These are phyloP conservation scores for Tolmerus cingulatus DNA, from an alignment of 2,888 invertebrate species.

Conservation along the genomic window DNA sequence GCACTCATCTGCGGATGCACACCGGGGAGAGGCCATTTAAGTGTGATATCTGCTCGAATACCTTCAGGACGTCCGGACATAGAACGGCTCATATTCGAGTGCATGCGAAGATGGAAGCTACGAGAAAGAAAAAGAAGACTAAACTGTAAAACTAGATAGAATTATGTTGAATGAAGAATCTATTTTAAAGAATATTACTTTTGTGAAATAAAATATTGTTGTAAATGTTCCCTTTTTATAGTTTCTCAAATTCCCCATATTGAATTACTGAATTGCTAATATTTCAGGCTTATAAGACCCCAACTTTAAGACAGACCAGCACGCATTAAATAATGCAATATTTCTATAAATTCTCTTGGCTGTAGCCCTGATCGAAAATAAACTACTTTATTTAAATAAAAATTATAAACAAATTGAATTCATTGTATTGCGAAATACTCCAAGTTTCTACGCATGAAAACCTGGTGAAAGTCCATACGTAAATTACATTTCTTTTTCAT, in stretches of 20 bases:
- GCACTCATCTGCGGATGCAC: conserved; percentile 56
- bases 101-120: conserved; percentile 27
- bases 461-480: conserved; percentile 59
- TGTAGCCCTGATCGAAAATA: not conserved
- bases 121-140: not conserved
- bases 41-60: conserved; percentile 53
- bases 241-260: not conserved
- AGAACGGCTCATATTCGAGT: conserved; percentile 53
- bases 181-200: not conserved
- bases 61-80: conserved; percentile 58
- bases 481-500: conserved; percentile 58
- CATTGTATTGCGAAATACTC: not conserved
- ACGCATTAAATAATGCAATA: too few species aligned
- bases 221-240: not conserved
- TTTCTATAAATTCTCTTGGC: not conserved
- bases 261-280: too few species aligned
- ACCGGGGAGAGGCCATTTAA: conserved; percentile 56
- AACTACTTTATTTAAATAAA: not conserved
- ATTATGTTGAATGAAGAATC: not conserved
- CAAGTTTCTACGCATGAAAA: conserved; percentile 52
- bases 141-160: not conserved
- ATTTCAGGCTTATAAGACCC: too few species aligned
- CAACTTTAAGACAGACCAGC: too few species aligned
- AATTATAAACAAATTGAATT: not conserved
- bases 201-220: not conserved